Base-by-base conservation (phyloP, 2,113 vertebrate genomes). In the Oxyura jamaicensis region DNA sequence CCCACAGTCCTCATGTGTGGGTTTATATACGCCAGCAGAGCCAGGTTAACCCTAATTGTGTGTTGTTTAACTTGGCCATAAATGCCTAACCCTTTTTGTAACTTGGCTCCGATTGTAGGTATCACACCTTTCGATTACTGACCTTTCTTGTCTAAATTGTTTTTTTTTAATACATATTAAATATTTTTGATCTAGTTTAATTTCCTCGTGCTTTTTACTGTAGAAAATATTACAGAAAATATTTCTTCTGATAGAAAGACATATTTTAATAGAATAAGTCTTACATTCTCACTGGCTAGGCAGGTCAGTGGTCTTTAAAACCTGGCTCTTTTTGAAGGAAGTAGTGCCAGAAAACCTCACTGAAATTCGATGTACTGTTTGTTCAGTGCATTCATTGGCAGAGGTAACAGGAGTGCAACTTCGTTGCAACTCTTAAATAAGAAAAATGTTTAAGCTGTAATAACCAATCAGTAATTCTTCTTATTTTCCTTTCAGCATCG, bases 161-260 rank as follows among this genome's bases (percentile, higher is more conserved):
- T 92, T 83, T 92, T 83, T 91, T 90, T 83, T 83, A 95, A 82
- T 93, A 25, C 65, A 12, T 80, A 90, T 86, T 91, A 95, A 93
- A 90, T 73, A 71, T 65, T 91, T 95, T 66, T 92, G 62, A 95
- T 95, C 86, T 85, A 26, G 48, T 92, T 95, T 95, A 86, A 97
- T 95, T 96, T 96, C 81, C 84, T 67, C 77, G 29, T 36, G 28
- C 29, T 59, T 91, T 91, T 93, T 89, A 69, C 83, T 25, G 71
- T 33, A 85, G n/a, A 91, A 96, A 94, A 90, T 90, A 90, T 81
- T 90, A 35, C 48, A 86, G 33, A 93, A 95, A 89, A 79, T 84
- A 87, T 63, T 94, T 89, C 48, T 86, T 11, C 77, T 91, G 91
- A 93, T 92, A 85, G 80, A 84, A 94, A 35, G 74, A 31, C 2